These are phyloP conservation scores for Epinephelus moara DNA, from an alignment of 2,113 vertebrate genomes.

Conservation along the genomic window DNA sequence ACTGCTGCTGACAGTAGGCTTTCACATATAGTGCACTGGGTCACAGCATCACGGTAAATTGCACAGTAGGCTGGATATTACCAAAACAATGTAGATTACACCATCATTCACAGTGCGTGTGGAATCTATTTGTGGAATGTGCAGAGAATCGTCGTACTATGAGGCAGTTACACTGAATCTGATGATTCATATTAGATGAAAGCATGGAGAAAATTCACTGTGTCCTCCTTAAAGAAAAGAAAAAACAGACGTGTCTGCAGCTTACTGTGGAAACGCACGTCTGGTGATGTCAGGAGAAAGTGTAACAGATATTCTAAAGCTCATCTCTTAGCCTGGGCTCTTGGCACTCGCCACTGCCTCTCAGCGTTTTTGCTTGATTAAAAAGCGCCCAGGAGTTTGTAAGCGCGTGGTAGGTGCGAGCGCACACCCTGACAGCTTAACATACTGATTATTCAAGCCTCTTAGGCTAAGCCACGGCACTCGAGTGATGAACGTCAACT, in stretches of 20 bases:
- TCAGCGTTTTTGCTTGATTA: conserved; percentile 82
- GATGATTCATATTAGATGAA: conserved; percentile 50
- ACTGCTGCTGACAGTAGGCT: conserved; percentile 18
- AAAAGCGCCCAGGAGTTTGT: conserved; percentile 82
- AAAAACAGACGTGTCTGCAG: conserved; percentile 35
- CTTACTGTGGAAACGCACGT: conserved; percentile 59
- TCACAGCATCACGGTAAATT: conserved; percentile 10
- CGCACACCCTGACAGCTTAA: conserved; percentile 83
- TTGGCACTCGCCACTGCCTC: conserved; percentile 72
- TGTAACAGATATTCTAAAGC: conserved; percentile 77
- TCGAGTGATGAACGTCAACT: conserved; percentile 81
- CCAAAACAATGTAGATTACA: conserved; percentile 22
- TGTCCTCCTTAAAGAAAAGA: conserved; percentile 42
- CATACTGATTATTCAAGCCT: conserved; percentile 87
- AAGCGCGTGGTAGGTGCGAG: conserved; percentile 79
- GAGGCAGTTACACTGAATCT: conserved; percentile 18
- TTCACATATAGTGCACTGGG: conserved; percentile 35
- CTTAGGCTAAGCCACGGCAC: conserved; percentile 84
- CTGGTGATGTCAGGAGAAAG: conserved; percentile 73
- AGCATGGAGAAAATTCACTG: conserved; percentile 26
- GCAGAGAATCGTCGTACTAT: not conserved
- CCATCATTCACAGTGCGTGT: not conserved
- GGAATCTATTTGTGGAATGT: conserved; percentile 23
- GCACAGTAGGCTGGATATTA: conserved; percentile 7
- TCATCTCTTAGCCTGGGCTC: conserved; percentile 68